Evolutionary conservation across 2,113 vertebrate genomes (phyloP), one percentile per base, ranked within the genome.

Genomic region (Hippocampus barbouri): DNA sequence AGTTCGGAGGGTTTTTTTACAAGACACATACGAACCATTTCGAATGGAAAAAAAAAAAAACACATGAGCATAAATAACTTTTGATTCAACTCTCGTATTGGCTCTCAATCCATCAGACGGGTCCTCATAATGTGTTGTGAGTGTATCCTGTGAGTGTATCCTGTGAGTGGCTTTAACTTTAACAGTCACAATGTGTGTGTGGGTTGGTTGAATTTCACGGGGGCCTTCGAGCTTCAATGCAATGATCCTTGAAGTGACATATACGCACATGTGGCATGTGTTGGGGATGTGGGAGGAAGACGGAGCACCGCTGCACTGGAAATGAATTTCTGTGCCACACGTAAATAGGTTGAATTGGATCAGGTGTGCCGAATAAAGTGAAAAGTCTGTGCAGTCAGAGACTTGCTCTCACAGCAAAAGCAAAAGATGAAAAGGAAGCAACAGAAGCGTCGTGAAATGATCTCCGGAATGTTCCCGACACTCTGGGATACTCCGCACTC

Each of bases 401-500:
- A 16, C 4, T 40, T 40, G 18, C 27, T 53, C 70, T 43, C 38
- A 34, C 0, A 63, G 9, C 56, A 54, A 61, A 23, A 65, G 4
- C 12, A 16, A 64, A 47, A 70, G 45, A 38, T 51, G 5, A 34
- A 41, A 27, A 62, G 47, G 2, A 38, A n/a, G 10, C 51, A 71
- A 41, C 30, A 53, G 9, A 41, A 47, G 11, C n/a, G 38, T 15
- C 34, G 47, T 65, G 12, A 47, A 72, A 60, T 69, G 4, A 76
- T 71, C 59, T 75, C 54, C 62, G 43, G 47, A 79, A 59, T 45
- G 5, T 60, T 69, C 45, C 75, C n/a, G 20, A 60, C 68, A 41
- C 63, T 15, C 65, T 7, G 66, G 49, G 61, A 73, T 63, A 59
- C 67, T 75, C 66, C 60, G 76, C 62, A 49, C 51, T 63, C 10